Evolutionary conservation across 2,888 invertebrate genomes (phyloP), one percentile per base, ranked within the genome.

Genomic region (Rhagonycha lutea): DNA sequence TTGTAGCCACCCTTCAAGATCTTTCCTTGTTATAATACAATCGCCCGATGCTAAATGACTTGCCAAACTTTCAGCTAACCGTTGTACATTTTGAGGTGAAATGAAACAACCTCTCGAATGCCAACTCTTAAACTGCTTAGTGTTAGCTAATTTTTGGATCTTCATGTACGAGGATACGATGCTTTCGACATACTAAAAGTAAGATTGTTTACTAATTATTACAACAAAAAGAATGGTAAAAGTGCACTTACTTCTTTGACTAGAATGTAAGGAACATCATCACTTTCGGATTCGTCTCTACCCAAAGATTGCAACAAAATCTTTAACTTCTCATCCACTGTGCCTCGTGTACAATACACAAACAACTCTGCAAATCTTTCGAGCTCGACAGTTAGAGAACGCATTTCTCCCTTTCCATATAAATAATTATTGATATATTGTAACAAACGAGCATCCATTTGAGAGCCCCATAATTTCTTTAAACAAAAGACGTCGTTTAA

Each of bases 111-210:
- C 92, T 75, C 90, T 87, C 23, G 89, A 89, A 75, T 90, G 90
- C 92, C 92, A 92, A 29, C 90, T 90, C 81, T 89, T 88, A 81
- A 90, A 91, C 78, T 90, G 89, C 12, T 88, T 86, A 12, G 89
- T 89, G 73, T 88, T 88, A 79, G 88, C 89, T 47, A 91, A 87
- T 81, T 92, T 92, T 80, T 93, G 89, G 61, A 92, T 91, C 85
- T 92, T 92, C 85, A 94, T 91, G 84, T 94, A 95, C 0, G 94
- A 94, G 29, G 93, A 93, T 0, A 94, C 92, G 82, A 94, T 92
- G 79, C 93, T 92, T 85, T 94, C 93, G 78, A 94, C 92, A 85
- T 94, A 95, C 91, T 94, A 88, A 75, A 73, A 71, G n/a, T 29
- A 14, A 67, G 65, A 70, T 47, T 32, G 32, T 18, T 60, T 29